phyloP scores from a whole-genome alignment of 2,888 invertebrate genomes.

The Agapetus fuscipes region DNA sequence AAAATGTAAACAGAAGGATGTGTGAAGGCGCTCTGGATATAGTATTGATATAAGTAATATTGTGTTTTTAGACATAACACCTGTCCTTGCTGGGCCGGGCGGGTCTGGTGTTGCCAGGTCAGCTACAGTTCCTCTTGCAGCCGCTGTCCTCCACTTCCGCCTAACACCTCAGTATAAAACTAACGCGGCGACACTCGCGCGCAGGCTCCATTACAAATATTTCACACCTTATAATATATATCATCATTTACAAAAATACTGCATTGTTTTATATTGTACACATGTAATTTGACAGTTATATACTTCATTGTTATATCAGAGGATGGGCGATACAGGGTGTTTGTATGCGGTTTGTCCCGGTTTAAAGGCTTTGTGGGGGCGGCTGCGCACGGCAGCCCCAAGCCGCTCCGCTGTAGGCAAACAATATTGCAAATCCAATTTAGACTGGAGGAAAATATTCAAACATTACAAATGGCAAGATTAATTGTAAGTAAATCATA shows the following conservation, averaged over 20 bases:
- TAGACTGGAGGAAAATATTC: conserved; percentile 26
- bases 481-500: too few relatives aligned
- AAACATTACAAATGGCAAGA: conserved; percentile 25
- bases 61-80: conserved; percentile 44
- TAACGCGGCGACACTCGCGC: too few relatives aligned
- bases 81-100: conserved; percentile 34
- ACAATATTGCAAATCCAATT: conserved; percentile 48
- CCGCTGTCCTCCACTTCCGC: too few relatives aligned
- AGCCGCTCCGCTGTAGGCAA: conserved; percentile 48
- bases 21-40: background rate
- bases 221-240: too few relatives aligned
- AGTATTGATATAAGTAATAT: conserved; percentile 3
- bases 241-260: too few relatives aligned
- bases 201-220: conserved; percentile 31
- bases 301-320: conserved; percentile 9
- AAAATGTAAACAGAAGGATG: too few relatives aligned
- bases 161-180: too few relatives aligned
- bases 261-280: conserved; percentile 32
- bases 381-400: conserved; percentile 25
- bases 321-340: conserved; percentile 8
- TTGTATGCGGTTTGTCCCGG: conserved; percentile 3
- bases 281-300: too few relatives aligned
- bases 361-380: too few relatives aligned
- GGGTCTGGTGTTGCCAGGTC: background rate
- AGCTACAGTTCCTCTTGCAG: too few relatives aligned